Evolutionary conservation across 2,113 vertebrate genomes (phyloP).

Genomic region (Saccopteryx bilineata): DNA sequence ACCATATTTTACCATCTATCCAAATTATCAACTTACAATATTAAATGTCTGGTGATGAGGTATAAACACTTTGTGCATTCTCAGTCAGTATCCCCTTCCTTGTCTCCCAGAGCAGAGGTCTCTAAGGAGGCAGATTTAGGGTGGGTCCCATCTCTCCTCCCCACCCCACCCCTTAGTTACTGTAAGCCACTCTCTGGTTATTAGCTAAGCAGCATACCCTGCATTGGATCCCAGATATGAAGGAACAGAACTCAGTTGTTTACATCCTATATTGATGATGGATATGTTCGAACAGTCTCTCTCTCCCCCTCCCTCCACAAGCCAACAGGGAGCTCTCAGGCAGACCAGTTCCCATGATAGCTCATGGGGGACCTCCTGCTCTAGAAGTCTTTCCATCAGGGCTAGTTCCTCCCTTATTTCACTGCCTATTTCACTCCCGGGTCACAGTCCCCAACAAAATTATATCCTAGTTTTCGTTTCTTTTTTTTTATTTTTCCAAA

Average conservation of each 20-base stretch:
- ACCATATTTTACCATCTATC: neutral
- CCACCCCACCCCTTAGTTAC: no score
- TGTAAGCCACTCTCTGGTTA: neutral
- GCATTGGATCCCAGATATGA: neutral
- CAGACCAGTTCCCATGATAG: neutral
- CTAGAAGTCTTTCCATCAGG: neutral
- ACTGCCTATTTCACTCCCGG: neutral
- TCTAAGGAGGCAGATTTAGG: neutral
- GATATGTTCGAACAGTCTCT: neutral
- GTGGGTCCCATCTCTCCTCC: neutral
- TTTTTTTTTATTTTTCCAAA: neutral
- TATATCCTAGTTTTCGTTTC: slow-evolving; percentile 4
- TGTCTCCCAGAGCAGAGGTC: neutral
- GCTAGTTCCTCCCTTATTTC: neutral
- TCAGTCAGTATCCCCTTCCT: neutral
- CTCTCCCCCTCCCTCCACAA: neutral
- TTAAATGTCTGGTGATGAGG: neutral
- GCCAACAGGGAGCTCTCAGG: neutral
- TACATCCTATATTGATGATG: neutral
- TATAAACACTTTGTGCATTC: neutral
- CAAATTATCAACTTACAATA: neutral
- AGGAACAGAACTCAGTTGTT: neutral
- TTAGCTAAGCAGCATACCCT: neutral
- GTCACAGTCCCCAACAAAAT: neutral
- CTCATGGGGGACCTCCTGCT: neutral